Percentiles rank a stretch among this genome's conserved stretches.
These are phyloP conservation scores for Rostratula benghalensis DNA, from an alignment of 2,113 vertebrate genomes.

Conservation along the genomic window DNA sequence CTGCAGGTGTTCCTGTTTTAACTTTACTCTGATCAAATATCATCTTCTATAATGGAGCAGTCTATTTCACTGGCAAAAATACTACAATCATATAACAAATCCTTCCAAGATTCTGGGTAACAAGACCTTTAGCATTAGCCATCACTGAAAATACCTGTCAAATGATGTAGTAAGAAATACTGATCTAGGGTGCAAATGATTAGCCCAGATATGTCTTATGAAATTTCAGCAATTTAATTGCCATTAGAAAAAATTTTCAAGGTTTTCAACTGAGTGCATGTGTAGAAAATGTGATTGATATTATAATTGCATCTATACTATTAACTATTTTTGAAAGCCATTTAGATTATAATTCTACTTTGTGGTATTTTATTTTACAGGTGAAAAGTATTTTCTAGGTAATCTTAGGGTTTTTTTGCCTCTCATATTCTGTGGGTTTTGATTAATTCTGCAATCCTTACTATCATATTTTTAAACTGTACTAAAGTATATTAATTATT, in stretches of 20 bases:
- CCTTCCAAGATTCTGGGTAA: neutral
- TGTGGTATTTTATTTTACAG: neutral
- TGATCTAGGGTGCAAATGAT: neutral
- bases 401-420: neutral
- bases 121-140: neutral
- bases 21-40: neutral
- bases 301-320: neutral
- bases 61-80: neutral
- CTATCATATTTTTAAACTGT: neutral
- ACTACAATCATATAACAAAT: neutral
- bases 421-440: neutral
- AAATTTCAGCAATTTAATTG: neutral
- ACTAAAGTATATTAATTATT: neutral
- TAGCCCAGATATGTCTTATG: neutral
- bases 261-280: neutral
- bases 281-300: neutral
- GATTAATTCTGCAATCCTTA: neutral
- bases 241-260: neutral
- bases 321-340: neutral
- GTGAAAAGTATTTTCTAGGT: neutral
- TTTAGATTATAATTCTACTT: neutral
- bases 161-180: neutral
- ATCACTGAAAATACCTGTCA: neutral
- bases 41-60: neutral
- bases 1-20: neutral